phyloP scores from a whole-genome alignment of 1,140 invertebrate genomes.

The Delia radicum region DNA sequence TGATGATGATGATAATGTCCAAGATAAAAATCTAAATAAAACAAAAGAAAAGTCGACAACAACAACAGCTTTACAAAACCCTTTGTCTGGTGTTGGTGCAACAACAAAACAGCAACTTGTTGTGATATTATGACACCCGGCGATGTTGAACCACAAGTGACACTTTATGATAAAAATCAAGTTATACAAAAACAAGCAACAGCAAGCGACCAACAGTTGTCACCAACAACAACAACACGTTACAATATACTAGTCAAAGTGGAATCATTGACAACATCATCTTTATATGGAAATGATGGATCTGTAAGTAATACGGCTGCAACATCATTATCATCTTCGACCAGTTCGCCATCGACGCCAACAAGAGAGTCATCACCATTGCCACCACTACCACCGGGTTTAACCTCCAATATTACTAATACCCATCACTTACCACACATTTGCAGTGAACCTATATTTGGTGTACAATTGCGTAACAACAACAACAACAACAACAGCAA shows the following conservation, averaged over 20 bases:
- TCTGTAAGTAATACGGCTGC: not conserved
- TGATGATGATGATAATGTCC: not conserved
- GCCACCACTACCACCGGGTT: not conserved
- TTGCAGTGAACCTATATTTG: slow-evolving; percentile 35
- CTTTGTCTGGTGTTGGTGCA: too few relatives aligned
- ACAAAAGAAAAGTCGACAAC: not conserved
- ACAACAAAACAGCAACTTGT: not conserved
- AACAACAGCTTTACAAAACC: not conserved
- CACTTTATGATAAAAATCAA: not conserved
- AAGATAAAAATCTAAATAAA: not conserved
- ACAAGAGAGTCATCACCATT: slow-evolving; percentile 25
- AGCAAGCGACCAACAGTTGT: not conserved
- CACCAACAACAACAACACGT: not conserved
- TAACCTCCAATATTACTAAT: not conserved
- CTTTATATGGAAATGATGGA: too few relatives aligned
- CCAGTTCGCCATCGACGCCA: slow-evolving; percentile 4
- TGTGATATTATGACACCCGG: not conserved
- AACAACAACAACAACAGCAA: not conserved
- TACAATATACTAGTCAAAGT: not conserved
- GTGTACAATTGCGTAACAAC: slow-evolving; percentile 41
- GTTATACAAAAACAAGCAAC: not conserved
- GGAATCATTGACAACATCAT: not conserved
- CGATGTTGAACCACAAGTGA: not conserved
- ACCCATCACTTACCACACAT: slow-evolving; percentile 26
- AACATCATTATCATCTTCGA: slow-evolving; percentile 4